These are phyloP conservation scores for Styela clava DNA, from an alignment of 23 tunicate genomes.

Conservation along the genomic window DNA sequence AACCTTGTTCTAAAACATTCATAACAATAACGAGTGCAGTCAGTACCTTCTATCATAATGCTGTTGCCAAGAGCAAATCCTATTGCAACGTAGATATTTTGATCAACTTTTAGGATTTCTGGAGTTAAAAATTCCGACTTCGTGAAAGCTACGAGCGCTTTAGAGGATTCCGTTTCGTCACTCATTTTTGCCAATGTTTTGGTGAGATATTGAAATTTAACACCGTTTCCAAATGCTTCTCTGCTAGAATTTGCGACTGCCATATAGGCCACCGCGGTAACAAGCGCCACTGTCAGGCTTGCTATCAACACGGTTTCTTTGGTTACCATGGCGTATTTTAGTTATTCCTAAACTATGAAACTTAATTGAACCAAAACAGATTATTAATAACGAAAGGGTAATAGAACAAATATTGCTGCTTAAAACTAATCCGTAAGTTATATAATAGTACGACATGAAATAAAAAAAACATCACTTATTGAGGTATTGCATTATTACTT, in stretches of 20 bases:
- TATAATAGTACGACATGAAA: too few species aligned
- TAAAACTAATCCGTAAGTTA: too few species aligned
- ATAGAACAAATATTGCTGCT: too few species aligned
- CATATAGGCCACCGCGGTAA: background rate
- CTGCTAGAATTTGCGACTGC: background rate
- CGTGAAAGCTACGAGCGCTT: background rate
- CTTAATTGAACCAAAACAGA: too few species aligned
- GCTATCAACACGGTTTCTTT: background rate
- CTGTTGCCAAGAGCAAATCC: conserved; percentile 18
- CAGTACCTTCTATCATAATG: conserved; percentile 24
- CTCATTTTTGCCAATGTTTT: background rate
- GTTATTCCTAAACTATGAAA: too few species aligned
- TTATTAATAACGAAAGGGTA: too few species aligned
- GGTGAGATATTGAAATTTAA: background rate
- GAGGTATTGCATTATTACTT: too few species aligned
- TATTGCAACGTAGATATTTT: conserved; percentile 18
- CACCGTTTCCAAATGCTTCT: background rate
- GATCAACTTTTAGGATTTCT: conserved; percentile 8
- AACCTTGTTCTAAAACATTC: too few species aligned
- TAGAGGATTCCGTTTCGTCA: conserved; percentile 17
- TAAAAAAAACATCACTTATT: too few species aligned
- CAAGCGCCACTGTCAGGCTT: background rate
- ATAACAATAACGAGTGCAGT: too few species aligned
- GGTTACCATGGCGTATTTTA: background rate
- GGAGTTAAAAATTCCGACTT: background rate